Conservation (phyloP, 2,113 vertebrate species). For the Campylomormyrus numenius region DNA sequence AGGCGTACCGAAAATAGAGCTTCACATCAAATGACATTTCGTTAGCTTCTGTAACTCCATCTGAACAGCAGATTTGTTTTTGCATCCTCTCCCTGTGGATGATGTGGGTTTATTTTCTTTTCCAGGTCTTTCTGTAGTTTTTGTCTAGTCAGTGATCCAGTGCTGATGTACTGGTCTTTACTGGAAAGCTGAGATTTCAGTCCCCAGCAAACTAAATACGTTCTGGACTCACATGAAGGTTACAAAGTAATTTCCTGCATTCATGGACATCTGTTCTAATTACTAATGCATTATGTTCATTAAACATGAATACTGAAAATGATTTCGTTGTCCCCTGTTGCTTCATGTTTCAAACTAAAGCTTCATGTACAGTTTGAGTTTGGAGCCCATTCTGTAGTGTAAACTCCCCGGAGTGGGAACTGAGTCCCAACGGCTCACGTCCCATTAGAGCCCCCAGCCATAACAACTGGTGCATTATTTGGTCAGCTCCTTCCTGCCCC, state of each 20-base stretch:
- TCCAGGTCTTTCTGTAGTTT: background rate
- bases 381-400: background rate
- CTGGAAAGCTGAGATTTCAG: background rate
- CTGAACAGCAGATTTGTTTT: background rate
- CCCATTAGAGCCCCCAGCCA: background rate
- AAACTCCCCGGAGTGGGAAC: background rate
- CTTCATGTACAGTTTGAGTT: background rate
- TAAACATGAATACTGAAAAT: background rate
- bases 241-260: background rate
- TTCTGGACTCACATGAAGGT: background rate
- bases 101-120: background rate
- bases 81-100: background rate
- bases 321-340: background rate
- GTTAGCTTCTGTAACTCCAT: constrained; percentile 22
- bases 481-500: background rate
- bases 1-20: constrained; percentile 50
- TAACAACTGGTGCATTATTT: background rate
- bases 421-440: background rate
- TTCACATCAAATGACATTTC: constrained; percentile 37
- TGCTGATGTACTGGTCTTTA: background rate
- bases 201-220: background rate
- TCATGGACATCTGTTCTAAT: background rate
- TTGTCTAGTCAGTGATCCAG: background rate
- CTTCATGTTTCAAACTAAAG: background rate
- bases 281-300: background rate